Evolutionary conservation across 2,888 invertebrate genomes (phyloP), one percentile per base, ranked within the genome.

Genomic region (Taphrorychus bicolor): DNA sequence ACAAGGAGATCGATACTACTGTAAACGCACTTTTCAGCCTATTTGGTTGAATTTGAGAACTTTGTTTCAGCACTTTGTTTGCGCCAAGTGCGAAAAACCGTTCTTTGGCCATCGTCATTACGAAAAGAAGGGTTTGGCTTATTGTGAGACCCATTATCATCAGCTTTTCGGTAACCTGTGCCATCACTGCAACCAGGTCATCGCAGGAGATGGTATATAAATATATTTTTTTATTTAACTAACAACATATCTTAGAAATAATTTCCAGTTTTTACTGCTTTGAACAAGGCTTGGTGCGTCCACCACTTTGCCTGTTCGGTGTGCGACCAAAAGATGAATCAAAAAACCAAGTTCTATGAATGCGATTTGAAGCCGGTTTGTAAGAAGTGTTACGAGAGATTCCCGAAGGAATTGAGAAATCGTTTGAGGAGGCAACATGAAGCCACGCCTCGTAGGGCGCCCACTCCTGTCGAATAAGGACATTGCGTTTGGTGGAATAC

Each of bases 261-360:
- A 7, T 18, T 23, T 62, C 5, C 84, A 97, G 97, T 97, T 62
- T 98, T 99, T 83, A 97, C 96, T 71, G 98, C 98, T 41, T 85
- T 98, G 80, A 98, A 98, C 84, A 99, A 99, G 84, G 96, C 97
- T 49, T 99, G 98, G 98, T 99, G 98, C 83, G 95, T 96, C 59
- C 94, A 98, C 82, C 99, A 99, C 84, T 99, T 99, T 83, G 94
- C 97, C 57, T 99, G 99, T 83, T 92, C 96, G 2, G 89, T 97
- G 72, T 99, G 99, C 84, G 98, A 99, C 83, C 91, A 92, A 77
- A 93, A 97, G 78, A 91, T 97, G 87, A 95, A 92, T 79, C 95
- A 97, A 74, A 96, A 97, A 84, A 94, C 97, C 45, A 99, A 99
- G 84, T 99, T 99, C 85, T 99, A 97, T 83, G 99, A 99, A 84